These are phyloP conservation scores for Esox lucius DNA, from an alignment of 2,797 vertebrate species.

Conservation along the genomic window DNA sequence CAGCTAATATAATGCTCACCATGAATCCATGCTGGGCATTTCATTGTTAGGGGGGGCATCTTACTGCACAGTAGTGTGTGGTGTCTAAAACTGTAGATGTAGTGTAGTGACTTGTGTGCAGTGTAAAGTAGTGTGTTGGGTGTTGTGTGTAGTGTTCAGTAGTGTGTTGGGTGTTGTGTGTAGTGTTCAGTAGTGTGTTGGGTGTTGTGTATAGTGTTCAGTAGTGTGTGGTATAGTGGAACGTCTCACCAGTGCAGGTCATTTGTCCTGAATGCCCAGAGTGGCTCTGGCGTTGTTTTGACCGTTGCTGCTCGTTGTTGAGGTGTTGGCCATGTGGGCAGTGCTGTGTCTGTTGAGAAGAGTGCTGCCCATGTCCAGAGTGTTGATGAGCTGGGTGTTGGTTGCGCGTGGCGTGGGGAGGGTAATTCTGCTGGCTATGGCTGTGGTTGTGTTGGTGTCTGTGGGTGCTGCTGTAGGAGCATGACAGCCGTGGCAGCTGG, in stretches of 20 bases:
- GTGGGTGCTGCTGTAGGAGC: slow-evolving; percentile 74
- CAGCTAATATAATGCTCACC: background rate
- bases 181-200: too few relatives aligned
- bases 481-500: slow-evolving; percentile 77
- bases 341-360: slow-evolving; percentile 64
- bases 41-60: background rate
- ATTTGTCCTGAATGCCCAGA: slow-evolving; percentile 68
- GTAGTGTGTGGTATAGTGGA: background rate
- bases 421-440: slow-evolving; percentile 75
- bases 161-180: too few relatives aligned
- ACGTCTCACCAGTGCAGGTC: slow-evolving; percentile 78
- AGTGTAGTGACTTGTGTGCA: too few relatives aligned
- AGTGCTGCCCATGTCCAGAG: slow-evolving; percentile 62
- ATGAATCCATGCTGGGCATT: background rate
- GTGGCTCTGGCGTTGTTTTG: slow-evolving; percentile 74
- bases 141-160: too few relatives aligned
- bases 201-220: background rate
- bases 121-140: too few relatives aligned
- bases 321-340: slow-evolving; percentile 66
- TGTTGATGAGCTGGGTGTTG: slow-evolving; percentile 62
- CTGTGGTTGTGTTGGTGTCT: slow-evolving; percentile 65
- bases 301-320: slow-evolving; percentile 69
- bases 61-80: background rate
- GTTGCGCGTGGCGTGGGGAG: slow-evolving; percentile 62
- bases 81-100: too few relatives aligned